Conservation (phyloP, 2,113 vertebrate species). For the Falcunculus frontatus region DNA sequence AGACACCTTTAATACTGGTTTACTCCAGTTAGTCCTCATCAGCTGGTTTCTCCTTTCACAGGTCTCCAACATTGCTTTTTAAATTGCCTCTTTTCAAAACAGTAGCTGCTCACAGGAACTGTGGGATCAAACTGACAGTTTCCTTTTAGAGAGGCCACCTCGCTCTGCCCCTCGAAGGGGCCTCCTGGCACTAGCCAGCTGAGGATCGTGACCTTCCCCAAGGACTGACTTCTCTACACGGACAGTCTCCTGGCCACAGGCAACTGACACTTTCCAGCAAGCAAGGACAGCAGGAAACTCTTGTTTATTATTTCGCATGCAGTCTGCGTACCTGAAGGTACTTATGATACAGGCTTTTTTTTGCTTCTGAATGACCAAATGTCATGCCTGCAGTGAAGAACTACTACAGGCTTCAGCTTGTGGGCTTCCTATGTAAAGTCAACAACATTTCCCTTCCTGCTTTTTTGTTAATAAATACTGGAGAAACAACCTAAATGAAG, state of each 20-base stretch:
- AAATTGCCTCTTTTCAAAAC: not conserved
- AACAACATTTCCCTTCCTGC: not conserved
- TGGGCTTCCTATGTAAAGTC: not conserved
- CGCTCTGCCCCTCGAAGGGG: accelerated
- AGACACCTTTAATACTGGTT: not conserved
- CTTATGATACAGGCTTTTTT: not conserved
- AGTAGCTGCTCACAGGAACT: not conserved
- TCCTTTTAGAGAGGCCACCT: not conserved
- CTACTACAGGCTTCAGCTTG: not conserved
- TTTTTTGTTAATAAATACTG: not conserved
- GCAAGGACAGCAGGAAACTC: not conserved
- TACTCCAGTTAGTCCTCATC: not conserved
- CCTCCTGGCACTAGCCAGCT: accelerated
- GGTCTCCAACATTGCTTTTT: not conserved
- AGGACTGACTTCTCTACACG: accelerated
- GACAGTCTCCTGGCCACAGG: not conserved
- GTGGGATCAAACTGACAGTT: not conserved
- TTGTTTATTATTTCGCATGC: not conserved
- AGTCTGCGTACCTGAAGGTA: not conserved
- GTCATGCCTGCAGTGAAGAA: not conserved
- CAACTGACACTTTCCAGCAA: accelerated
- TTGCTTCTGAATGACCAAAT: not conserved
- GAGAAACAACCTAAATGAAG: not conserved
- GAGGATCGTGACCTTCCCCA: not conserved
- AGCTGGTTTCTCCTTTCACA: not conserved